Evolutionary conservation across 2,797 vertebrate genomes (phyloP).

Genomic region (Momotus momota): DNA sequence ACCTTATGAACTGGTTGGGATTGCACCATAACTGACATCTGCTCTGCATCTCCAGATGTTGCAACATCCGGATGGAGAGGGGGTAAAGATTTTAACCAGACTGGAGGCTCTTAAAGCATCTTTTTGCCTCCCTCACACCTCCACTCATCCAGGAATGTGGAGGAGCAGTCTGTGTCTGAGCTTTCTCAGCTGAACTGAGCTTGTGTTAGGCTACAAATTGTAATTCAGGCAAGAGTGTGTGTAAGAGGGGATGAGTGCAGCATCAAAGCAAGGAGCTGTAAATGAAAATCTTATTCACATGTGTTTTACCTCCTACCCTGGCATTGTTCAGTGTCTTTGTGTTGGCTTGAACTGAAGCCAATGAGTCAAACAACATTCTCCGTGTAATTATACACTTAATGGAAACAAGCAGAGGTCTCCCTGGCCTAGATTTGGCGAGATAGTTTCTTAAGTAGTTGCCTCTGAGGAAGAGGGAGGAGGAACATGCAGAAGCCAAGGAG

Average conservation of each 20-base stretch:
- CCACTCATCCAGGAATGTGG: not conserved
- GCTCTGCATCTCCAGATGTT: not conserved
- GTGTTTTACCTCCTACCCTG: slow-evolving; percentile 17
- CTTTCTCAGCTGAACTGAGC: not conserved
- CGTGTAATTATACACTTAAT: not conserved
- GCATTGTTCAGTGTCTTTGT: not conserved
- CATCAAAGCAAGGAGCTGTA: not conserved
- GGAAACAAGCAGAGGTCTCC: slow-evolving; percentile 4
- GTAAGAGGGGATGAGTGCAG: not conserved
- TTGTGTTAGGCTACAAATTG: not conserved
- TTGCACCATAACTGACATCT: not conserved
- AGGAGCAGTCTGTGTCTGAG: not conserved
- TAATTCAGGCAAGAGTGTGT: not conserved
- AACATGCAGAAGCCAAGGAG: not conserved
- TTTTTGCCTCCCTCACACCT: not conserved
- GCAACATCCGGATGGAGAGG: not conserved
- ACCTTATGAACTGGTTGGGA: not conserved
- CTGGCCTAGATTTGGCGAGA: not conserved
- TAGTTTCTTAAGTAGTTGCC: not conserved
- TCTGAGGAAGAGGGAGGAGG: not conserved
- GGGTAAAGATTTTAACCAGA: not conserved
- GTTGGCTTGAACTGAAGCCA: not conserved
- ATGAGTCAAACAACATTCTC: not conserved
- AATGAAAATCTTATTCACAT: not conserved
- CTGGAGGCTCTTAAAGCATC: not conserved